Evolutionary conservation across 2,113 vertebrate species (phyloP).

Genomic region (Poecilia latipinna): DNA sequence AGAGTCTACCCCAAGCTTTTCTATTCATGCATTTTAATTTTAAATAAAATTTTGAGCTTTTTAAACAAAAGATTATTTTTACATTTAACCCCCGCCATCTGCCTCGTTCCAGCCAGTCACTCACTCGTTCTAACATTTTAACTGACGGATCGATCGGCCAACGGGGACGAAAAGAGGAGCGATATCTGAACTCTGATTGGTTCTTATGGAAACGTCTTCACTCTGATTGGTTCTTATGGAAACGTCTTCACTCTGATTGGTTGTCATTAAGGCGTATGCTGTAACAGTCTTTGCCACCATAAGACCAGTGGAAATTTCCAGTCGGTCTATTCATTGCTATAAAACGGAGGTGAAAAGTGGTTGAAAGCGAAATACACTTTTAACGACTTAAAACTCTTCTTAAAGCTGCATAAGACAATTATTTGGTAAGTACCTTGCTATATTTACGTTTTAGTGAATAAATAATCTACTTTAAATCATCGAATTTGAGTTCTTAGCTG

Average conservation of each 20-base stretch:
- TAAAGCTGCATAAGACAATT: neutral
- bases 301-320: conserved; percentile 79
- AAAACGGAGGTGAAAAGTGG: neutral
- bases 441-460: rapidly evolving
- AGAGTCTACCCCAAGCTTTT: too few species aligned
- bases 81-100: rapidly evolving
- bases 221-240: conserved; percentile 18
- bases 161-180: neutral
- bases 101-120: neutral
- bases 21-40: neutral
- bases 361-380: rapidly evolving
- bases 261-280: rapidly evolving
- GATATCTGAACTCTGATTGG: conserved; percentile 14
- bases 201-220: neutral
- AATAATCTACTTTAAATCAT: rapidly evolving
- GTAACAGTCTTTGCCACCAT: too few species aligned
- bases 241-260: too few species aligned
- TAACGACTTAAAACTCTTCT: neutral
- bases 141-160: conserved; percentile 1
- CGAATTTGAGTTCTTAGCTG: rapidly evolving
- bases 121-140: neutral
- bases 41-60: neutral
- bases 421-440: conserved; percentile 22
- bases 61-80: conserved; percentile 5
- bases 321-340: neutral